phyloP scores from a whole-genome alignment of 2,113 vertebrate genomes.

The Telmatochromis sp. region DNA sequence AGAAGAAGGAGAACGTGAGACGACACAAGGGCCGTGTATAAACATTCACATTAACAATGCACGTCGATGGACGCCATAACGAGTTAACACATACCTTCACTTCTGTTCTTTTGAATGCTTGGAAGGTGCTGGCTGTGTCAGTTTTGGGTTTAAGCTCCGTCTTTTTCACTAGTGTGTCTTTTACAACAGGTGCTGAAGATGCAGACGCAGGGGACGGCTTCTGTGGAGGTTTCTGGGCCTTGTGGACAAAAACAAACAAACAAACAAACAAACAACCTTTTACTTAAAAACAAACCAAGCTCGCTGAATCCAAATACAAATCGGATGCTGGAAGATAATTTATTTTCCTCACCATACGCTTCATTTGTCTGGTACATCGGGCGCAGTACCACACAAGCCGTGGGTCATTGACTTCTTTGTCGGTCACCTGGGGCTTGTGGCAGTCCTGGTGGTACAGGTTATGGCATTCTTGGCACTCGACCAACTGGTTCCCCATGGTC shows the following conservation, averaged over 20 bases:
- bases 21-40: too few relatives aligned
- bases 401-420: slow-evolving; percentile 97
- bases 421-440: slow-evolving; percentile 96
- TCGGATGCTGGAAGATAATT: background rate
- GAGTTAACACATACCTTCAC: slow-evolving; percentile 79
- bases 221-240: slow-evolving; percentile 96
- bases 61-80: background rate
- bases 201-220: slow-evolving; percentile 84
- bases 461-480: slow-evolving; percentile 98
- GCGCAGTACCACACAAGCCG: slow-evolving; percentile 97
- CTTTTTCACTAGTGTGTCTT: slow-evolving; percentile 92
- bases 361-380: slow-evolving; percentile 96
- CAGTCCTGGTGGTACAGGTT: slow-evolving; percentile 99
- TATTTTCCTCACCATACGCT: slow-evolving; percentile 84
- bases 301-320: background rate
- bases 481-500: slow-evolving; percentile 90
- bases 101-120: slow-evolving; percentile 95
- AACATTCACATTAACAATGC: background rate
- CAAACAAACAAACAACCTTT: background rate
- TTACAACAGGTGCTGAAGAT: slow-evolving; percentile 81
- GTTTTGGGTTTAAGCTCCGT: slow-evolving; percentile 86
- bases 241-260: background rate
- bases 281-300: background rate
- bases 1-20: background rate
- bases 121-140: slow-evolving; percentile 84